Conservation (phyloP, 2,113 vertebrate species). For the Plecturocebus donacophilus region DNA sequence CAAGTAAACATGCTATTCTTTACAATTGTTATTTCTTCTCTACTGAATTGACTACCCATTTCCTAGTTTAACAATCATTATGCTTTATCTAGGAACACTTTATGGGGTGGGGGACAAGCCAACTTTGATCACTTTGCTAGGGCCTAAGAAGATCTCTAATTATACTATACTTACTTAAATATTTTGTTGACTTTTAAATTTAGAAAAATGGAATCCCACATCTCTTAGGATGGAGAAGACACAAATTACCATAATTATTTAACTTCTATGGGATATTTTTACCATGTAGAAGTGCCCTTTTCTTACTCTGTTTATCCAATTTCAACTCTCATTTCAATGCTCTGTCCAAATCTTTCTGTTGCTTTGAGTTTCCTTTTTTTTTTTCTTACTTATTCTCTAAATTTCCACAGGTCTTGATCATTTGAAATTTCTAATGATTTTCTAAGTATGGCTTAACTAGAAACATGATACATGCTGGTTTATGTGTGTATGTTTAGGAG, state of each 20-base stretch:
- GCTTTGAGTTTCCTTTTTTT: neutral
- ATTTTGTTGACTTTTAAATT: neutral
- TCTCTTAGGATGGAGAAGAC: neutral
- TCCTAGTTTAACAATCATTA: neutral
- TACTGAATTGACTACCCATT: neutral
- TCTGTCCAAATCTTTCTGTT: neutral
- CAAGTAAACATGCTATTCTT: neutral
- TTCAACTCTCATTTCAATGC: neutral
- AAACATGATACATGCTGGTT: neutral
- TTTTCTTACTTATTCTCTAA: neutral
- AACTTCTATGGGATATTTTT: neutral
- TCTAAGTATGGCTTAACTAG: neutral
- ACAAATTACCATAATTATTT: neutral
- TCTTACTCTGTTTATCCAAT: neutral
- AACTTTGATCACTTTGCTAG: neutral
- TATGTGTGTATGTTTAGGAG: accelerated
- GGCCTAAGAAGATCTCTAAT: neutral
- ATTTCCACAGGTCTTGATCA: neutral
- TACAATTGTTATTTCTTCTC: neutral
- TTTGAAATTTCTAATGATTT: neutral
- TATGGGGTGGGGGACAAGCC: neutral
- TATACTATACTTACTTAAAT: neutral
- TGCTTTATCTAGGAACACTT: neutral
- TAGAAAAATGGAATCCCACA: neutral
- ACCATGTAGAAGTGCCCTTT: neutral